Evolutionary conservation across 2,797 vertebrate species (phyloP), one percentile per base, ranked within the genome.

Genomic region (Sebastes kiyomatsui): DNA sequence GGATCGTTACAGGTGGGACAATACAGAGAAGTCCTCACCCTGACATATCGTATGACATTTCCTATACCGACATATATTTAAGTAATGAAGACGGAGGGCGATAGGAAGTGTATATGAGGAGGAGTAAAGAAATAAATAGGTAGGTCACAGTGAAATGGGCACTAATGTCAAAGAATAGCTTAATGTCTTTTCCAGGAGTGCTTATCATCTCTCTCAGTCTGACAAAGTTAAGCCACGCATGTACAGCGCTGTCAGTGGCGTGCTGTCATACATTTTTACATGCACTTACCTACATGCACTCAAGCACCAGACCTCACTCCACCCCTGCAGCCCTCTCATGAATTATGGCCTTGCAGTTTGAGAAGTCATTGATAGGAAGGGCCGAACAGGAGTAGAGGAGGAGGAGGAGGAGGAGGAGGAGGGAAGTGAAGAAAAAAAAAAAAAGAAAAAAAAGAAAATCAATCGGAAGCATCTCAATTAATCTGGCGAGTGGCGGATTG

Each of bases 381-480:
- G 88, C 85, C 59, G 79, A 78, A 75, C 76, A 79, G 75, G 61
- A 89, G 87, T 18, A 30, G 79, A 42, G 38, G 38, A 42, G 13
- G 38, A 42, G 35, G 86, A 42, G 27, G 49, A 69, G 42, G 38
- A 73, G 68, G 76, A 35, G 70, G 76, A 27, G 78, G 68, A 52
- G 72, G 65, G 49, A 64, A 75, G 80, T 64, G 79, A 70, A 70
- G 68, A 32, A n/a, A 49, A 9, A 52, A 23, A 60, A 23, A 16
- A 27, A 16, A 67, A 46, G 62, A 66, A 85, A 82, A 82, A 67
- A 58, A 84, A 74, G 76, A 92, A 95, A 96, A 97, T 96, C 95
- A 92, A 96, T 95, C 88, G 88, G 88, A 91, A 95, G 95, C 94
- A 93, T 96, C 96, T 97, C 96, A 96, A 94, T 96, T 95, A 96